Evolutionary conservation across 1,140 invertebrate species (phyloP).

Genomic region (Glomeris maerens): DNA sequence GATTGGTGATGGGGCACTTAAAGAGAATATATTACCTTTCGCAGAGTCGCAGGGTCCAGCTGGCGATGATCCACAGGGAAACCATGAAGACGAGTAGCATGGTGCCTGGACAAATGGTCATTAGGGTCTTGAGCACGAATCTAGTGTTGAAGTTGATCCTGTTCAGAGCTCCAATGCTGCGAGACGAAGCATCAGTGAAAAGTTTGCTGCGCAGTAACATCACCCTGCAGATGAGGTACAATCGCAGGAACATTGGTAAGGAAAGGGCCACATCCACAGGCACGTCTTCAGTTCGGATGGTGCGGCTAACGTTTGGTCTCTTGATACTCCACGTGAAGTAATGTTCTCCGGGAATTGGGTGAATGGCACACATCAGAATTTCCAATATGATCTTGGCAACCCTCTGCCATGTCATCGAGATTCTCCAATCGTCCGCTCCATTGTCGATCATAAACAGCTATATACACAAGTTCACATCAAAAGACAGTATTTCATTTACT

Average conservation of each 20-base stretch:
- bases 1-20: neutral
- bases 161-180: slow-evolving; percentile 83
- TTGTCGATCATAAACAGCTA: slow-evolving; percentile 99
- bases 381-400: slow-evolving; percentile 86
- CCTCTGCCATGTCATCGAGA: slow-evolving; percentile 96
- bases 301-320: slow-evolving; percentile 76
- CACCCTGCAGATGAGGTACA: slow-evolving; percentile 97
- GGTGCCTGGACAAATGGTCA: slow-evolving; percentile 99
- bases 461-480: slow-evolving; percentile 15
- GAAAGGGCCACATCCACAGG: slow-evolving; percentile 91
- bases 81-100: slow-evolving; percentile 97
- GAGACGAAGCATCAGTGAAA: slow-evolving; percentile 93
- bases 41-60: slow-evolving; percentile 94
- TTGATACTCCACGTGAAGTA: slow-evolving; percentile 93
- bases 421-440: slow-evolving; percentile 99
- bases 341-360: slow-evolving; percentile 92
- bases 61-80: slow-evolving; percentile 97
- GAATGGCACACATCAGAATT: slow-evolving; percentile 85
- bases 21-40: slow-evolving; percentile 64
- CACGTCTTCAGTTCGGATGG: slow-evolving; percentile 60
- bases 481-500: neutral
- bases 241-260: slow-evolving; percentile 96
- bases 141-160: slow-evolving; percentile 98
- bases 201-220: slow-evolving; percentile 98
- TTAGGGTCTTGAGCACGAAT: slow-evolving; percentile 97